Evolutionary conservation across 2,113 vertebrate genomes (phyloP).

Genomic region (Lucifuga dentata): DNA sequence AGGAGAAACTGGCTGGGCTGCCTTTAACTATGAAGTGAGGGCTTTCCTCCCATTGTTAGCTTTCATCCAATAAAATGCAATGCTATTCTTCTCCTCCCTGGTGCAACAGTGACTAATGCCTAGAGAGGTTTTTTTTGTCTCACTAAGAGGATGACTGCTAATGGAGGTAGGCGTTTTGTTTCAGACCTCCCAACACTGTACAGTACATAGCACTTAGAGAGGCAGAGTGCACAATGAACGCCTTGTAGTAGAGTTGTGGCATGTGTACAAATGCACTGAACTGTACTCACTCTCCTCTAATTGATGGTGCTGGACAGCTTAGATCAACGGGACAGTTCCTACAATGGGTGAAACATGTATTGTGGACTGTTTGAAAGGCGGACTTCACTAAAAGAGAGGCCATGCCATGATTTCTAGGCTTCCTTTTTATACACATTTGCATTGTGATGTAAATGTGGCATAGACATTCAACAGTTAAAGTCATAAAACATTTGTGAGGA

Average conservation of each 20-base stretch:
- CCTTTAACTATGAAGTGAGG: slow-evolving; percentile 59
- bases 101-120: slow-evolving; percentile 75
- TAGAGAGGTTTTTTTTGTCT: slow-evolving; percentile 72
- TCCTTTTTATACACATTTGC: slow-evolving; percentile 2
- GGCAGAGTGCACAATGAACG: slow-evolving; percentile 75
- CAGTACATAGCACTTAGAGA: slow-evolving; percentile 73
- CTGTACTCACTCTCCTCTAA: slow-evolving; percentile 75
- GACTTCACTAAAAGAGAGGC: slow-evolving; percentile 18
- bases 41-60: slow-evolving; percentile 83
- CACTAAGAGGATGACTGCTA: slow-evolving; percentile 68
- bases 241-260: slow-evolving; percentile 76
- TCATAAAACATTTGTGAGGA: not conserved
- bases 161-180: slow-evolving; percentile 78
- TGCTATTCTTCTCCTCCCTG: slow-evolving; percentile 75
- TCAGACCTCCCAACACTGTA: slow-evolving; percentile 71
- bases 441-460: slow-evolving; percentile 56
- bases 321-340: slow-evolving; percentile 66
- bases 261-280: slow-evolving; percentile 73
- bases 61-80: slow-evolving; percentile 73
- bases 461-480: slow-evolving; percentile 23
- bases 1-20: slow-evolving; percentile 49
- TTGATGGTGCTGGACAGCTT: slow-evolving; percentile 71
- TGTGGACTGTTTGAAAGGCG: slow-evolving; percentile 40
- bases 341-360: slow-evolving; percentile 64
- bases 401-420: slow-evolving; percentile 26